Percentiles rank a stretch among this genome's conserved stretches.
phyloP scores from a whole-genome alignment of 2,113 vertebrate genomes.

The Collichthys lucidus region DNA sequence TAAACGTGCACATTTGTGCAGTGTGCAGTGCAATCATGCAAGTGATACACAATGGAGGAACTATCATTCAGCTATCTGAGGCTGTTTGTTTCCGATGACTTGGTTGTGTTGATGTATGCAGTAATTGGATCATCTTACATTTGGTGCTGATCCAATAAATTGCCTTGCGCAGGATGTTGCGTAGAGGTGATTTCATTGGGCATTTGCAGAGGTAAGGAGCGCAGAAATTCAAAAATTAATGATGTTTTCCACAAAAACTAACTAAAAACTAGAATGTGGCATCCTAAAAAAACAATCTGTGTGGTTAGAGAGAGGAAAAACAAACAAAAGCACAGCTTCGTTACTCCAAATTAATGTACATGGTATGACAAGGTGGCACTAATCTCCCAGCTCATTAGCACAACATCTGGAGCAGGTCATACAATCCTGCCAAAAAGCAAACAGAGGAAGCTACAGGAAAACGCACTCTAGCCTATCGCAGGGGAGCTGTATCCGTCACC shows the following conservation, averaged over 20 bases:
- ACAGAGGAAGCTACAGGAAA: constrained; percentile 48
- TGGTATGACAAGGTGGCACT: constrained; percentile 52
- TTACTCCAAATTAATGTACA: constrained; percentile 47
- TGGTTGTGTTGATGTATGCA: constrained; percentile 5
- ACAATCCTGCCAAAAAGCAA: constrained; percentile 58
- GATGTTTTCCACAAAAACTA: neutral
- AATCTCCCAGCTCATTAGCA: constrained; percentile 69
- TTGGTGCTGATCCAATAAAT: constrained; percentile 22
- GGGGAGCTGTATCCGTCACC: constrained; percentile 42
- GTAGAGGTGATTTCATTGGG: neutral
- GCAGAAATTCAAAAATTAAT: neutral
- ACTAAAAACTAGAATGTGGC: neutral
- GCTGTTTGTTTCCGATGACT: constrained; percentile 35
- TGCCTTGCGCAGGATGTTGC: neutral
- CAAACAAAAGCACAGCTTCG: neutral
- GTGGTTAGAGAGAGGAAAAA: constrained; percentile 5
- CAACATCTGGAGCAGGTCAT: constrained; percentile 72
- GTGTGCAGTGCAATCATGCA: constrained; percentile 16
- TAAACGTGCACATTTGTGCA: constrained; percentile 7
- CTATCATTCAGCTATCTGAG: neutral
- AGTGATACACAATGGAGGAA: constrained; percentile 13
- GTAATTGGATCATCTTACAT: constrained; percentile 30
- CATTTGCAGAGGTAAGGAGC: neutral
- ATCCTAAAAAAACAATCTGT: neutral
- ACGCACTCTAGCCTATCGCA: constrained; percentile 38